Evolutionary conservation across 2,888 invertebrate genomes (phyloP).

Genomic region (Eupeodes latifasciatus): DNA sequence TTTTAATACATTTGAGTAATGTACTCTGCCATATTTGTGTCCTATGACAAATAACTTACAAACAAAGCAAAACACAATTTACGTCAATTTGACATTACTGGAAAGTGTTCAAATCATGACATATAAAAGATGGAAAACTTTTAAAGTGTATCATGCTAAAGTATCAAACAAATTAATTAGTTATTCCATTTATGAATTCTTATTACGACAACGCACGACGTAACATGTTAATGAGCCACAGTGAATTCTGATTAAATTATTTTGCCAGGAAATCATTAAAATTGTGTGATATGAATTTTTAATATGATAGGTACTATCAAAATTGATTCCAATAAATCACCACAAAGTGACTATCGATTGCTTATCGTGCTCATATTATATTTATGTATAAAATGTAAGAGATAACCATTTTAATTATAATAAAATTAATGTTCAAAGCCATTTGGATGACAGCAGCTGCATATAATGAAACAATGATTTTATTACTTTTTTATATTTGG

Average conservation of each 20-base stretch:
- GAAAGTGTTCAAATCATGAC: too few relatives aligned
- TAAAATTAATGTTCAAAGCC: constrained; percentile 12
- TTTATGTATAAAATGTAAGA: neutral
- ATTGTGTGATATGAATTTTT: constrained; percentile 28
- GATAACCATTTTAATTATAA: constrained; percentile 18
- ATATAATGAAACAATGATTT: neutral
- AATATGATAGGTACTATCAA: neutral
- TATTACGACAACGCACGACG: neutral
- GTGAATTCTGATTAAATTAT: constrained; percentile 7
- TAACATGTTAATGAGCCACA: constrained; percentile 14
- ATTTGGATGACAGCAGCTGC: neutral
- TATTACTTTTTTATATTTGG: neutral
- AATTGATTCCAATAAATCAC: neutral
- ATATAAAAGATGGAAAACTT: neutral
- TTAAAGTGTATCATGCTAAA: constrained; percentile 3
- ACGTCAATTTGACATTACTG: too few relatives aligned
- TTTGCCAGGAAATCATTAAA: constrained; percentile 31
- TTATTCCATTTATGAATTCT: neutral
- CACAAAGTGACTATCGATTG: constrained; percentile 1
- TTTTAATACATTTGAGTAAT: too few relatives aligned
- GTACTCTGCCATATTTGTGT: too few relatives aligned
- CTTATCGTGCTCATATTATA: constrained; percentile 7
- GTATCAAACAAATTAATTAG: neutral
- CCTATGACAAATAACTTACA: too few relatives aligned
- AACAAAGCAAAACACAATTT: too few relatives aligned